These are phyloP conservation scores for Drosophila melanica DNA, from an alignment of 1,140 invertebrate genomes.

Conservation along the genomic window DNA sequence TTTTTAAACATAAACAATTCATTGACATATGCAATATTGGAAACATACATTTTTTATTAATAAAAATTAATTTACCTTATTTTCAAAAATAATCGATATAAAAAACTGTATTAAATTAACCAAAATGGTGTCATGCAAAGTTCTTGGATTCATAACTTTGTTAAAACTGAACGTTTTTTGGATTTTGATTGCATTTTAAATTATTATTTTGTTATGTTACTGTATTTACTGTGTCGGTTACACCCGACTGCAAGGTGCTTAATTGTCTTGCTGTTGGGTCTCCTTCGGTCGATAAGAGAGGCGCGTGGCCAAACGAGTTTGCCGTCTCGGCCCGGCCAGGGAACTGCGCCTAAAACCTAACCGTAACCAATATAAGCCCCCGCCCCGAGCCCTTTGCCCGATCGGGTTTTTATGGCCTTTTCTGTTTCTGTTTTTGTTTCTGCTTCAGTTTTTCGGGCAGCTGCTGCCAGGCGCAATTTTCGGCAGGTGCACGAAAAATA, in stretches of 20 bases:
- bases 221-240: not conserved
- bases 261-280: conserved; percentile 2
- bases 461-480: conserved; percentile 63
- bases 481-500: conserved; percentile 71
- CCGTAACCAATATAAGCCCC: not conserved
- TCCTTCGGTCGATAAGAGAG: conserved; percentile 44
- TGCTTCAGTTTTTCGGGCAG: conserved; percentile 23
- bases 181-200: too few species aligned
- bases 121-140: too few species aligned
- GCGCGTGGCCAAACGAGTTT: conserved; percentile 77
- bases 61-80: too few species aligned
- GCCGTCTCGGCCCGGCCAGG: not conserved
- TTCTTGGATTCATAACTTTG: too few species aligned
- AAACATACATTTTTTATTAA: too few species aligned
- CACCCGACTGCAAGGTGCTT: too few species aligned
- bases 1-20: too few species aligned
- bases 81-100: too few species aligned
- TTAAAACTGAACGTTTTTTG: too few species aligned
- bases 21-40: too few species aligned
- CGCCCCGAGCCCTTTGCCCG: conserved; percentile 5
- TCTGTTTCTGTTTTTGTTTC: conserved; percentile 27
- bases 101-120: too few species aligned
- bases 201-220: not conserved
- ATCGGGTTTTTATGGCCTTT: conserved; percentile 6
- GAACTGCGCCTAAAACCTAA: conserved; percentile 8